Conservation (phyloP, 1,140 invertebrate species). For the Venustaconcha ellipsiformis region DNA sequence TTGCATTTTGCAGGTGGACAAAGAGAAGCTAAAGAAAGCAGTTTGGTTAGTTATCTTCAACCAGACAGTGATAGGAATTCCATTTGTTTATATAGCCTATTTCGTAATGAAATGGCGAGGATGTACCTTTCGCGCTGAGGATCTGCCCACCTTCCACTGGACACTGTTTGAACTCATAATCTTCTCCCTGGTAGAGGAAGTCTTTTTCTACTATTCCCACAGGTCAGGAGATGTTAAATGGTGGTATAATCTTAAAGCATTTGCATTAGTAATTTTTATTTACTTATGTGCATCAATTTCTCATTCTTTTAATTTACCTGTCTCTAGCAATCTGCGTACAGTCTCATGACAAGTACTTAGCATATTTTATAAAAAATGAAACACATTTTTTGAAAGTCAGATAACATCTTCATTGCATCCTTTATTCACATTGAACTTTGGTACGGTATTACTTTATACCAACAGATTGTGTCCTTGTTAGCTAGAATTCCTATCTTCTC, state of each 20-base stretch:
- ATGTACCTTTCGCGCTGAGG: constrained; percentile 73
- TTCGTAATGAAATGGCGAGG: constrained; percentile 79
- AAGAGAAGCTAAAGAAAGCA: constrained; percentile 70
- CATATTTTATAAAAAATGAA: too few species aligned
- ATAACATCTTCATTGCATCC: too few species aligned
- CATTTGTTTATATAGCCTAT: constrained; percentile 76
- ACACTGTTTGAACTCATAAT: constrained; percentile 83
- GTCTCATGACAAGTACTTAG: too few species aligned
- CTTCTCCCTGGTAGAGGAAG: constrained; percentile 85
- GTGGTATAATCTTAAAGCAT: too few species aligned
- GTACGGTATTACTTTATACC: too few species aligned
- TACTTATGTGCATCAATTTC: neutral
- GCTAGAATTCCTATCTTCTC: too few species aligned
- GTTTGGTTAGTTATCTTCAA: constrained; percentile 83
- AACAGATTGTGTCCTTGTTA: too few species aligned
- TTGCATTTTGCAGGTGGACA: constrained; percentile 44
- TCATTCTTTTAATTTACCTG: too few species aligned
- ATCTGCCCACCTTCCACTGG: constrained; percentile 85
- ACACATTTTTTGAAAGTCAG: too few species aligned
- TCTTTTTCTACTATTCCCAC: constrained; percentile 90
- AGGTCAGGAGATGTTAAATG: constrained; percentile 70
- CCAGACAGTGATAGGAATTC: constrained; percentile 80
- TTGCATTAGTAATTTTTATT: neutral
- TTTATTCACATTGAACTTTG: too few species aligned
- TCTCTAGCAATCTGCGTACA: too few species aligned